Evolutionary conservation across 2,797 vertebrate genomes (phyloP), one percentile per base, ranked within the genome.

Genomic region (Bovichtus diacanthus): DNA sequence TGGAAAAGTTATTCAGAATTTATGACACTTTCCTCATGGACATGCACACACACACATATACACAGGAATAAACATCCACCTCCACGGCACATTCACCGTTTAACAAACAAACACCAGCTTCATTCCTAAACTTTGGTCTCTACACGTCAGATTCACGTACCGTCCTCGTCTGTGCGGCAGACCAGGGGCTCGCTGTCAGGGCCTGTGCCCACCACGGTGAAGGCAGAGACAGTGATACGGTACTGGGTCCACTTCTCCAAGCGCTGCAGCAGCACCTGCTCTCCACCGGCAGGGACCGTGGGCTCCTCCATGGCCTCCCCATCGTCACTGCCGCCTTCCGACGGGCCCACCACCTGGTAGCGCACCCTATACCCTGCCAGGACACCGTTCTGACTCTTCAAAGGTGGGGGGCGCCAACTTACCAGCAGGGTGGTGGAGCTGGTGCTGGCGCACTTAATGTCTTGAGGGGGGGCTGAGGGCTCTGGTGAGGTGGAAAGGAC

Each of bases 231-330:
- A 1, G 96, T 96, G 94, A 99, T 90, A 70, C 88, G 95, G 89
- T 99, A 99, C 88, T 96, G 94, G 19, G 97, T 99, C 98, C 98
- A 99, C 93, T 99, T 99, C 91, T 98, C 97, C 95, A 99, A 85
- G 29, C 95, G 89, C 85, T 98, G 95, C 92, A 99, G 96, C 41
- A 95, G 92, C 92, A 97, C 94, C 94, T 96, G 96, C 59, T 94
- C 95, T 87, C 95, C 94, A 53, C 89, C 92, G 81, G 97, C 93
- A 85, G 96, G 93, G 86, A 96, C 95, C 69, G 89, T 86, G 49
- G 96, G 95, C 94, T 97, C 96, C 92, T 97, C 97, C 86, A 83
- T 90, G 44, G 90, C 87, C 76, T 96, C 96, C 9, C 74, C 77
- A 15, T 92, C 81, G 6, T 91, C 90, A 58, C 78, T 39, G 60